Evolutionary conservation across 2,797 vertebrate species (phyloP), one percentile per base, ranked within the genome.

Genomic region (Margarornis squamiger): DNA sequence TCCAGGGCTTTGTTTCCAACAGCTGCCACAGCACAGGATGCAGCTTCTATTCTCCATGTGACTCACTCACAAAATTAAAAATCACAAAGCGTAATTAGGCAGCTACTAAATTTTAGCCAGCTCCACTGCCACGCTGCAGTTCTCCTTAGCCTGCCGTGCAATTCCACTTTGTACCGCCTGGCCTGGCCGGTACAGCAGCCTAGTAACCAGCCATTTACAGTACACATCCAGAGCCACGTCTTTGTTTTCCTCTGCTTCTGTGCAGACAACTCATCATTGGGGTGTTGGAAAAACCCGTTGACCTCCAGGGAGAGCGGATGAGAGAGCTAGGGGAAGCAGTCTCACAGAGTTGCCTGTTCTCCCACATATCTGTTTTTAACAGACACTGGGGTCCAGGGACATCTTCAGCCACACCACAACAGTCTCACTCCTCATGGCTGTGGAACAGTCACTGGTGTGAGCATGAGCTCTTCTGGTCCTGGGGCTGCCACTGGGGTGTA

Each of bases 361-460:
- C 73, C 70, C 24, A 21, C 32, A 16, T 41, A 13, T 48, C 39
- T 38, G 24, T 49, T 93, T 70, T 75, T 70, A 61, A 29, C 15
- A 49, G 58, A 14, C 22, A 19, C 7, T 0, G 1, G 14, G 29
- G 19, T 49, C n/a, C 63, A 61, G 41, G 14, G 45, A 36, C n/a
- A 39, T 71, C 32, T 71, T 41, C 68, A 55, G 46, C 46, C 12
- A 20, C 36, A 49, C 13, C 27, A n/a, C 34, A 27, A 36, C 7
- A 14, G 49, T 58, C 34, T 24, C 22, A 66, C 14, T 39, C 17
- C 17, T 21, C 36, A 32, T 0, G 3, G n/a, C 8, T 0, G 0
- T 41, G 23, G 55, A 67, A 23, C 30, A 73, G 66, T 9, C 38
- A 14, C 61, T 61, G 46, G 14, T 59, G 57, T 59, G 57, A 54